A percentile compares a stretch with the other conserved stretches of the same genome.
Evolutionary conservation across 1,140 invertebrate species (phyloP).

Genomic region (Drosophila kurseongensis): DNA sequence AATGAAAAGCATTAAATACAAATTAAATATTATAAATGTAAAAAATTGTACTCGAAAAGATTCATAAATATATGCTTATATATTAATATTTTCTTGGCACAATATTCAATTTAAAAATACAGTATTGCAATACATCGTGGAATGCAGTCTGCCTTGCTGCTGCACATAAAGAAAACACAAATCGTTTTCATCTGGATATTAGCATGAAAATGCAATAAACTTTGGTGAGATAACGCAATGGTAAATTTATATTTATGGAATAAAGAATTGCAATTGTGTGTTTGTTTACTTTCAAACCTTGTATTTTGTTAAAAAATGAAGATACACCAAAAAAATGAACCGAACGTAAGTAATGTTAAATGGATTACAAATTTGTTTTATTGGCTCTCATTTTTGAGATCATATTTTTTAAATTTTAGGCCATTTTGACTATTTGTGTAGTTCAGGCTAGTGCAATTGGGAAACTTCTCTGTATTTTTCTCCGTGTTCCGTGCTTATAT

Average conservation of each 20-base stretch:
- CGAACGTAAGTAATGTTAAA: no score
- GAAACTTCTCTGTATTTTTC: background rate
- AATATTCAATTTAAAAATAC: conserved; percentile 83
- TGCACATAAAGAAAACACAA: background rate
- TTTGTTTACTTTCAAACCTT: no score
- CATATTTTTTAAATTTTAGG: no score
- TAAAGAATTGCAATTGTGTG: no score
- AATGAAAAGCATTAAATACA: conserved; percentile 26
- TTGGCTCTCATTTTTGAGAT: no score
- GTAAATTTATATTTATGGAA: no score
- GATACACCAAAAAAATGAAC: no score
- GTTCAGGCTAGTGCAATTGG: no score
- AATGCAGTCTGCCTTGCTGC: conserved; percentile 55
- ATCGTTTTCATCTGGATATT: background rate
- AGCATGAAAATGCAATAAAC: background rate
- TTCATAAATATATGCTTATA: conserved; percentile 40
- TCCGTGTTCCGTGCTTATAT: conserved; percentile 15
- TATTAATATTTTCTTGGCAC: conserved; percentile 76
- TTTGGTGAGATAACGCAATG: no score
- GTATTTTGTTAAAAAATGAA: no score
- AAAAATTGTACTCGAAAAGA: conserved; percentile 9
- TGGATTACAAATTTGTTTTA: no score
- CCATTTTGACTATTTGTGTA: no score
- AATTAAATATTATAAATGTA: conserved; percentile 34
- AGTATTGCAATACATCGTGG: conserved; percentile 73